These are phyloP conservation scores for Macrosiphum euphorbiae DNA, from an alignment of 2,888 invertebrate genomes.

Conservation along the genomic window DNA sequence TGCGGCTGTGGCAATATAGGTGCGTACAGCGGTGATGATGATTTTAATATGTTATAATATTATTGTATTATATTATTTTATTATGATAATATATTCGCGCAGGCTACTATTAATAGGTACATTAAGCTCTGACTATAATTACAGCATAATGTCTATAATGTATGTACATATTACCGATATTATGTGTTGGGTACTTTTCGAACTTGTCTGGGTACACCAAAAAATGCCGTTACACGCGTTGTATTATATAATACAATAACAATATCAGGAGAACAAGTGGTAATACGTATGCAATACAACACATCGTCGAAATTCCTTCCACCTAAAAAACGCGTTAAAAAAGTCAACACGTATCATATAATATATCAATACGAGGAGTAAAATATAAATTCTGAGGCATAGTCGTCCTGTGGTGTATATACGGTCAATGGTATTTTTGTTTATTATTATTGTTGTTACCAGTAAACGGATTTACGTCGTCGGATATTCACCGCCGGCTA, in stretches of 20 bases:
- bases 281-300: background rate
- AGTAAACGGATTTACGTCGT: slow-evolving; percentile 22
- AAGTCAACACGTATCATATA: background rate
- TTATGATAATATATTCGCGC: background rate
- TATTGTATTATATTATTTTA: background rate
- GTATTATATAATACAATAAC: background rate
- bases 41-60: background rate
- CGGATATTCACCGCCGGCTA: background rate
- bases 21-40: background rate
- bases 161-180: background rate
- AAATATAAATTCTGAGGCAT: background rate
- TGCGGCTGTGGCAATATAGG: background rate
- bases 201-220: background rate
- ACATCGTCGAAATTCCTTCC: background rate
- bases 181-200: background rate
- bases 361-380: background rate
- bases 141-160: background rate
- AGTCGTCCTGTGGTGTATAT: background rate
- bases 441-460: background rate
- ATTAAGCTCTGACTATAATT: background rate
- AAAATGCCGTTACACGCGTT: background rate
- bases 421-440: background rate
- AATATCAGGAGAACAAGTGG: background rate
- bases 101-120: background rate
- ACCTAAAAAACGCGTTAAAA: background rate